Evolutionary conservation across 30 jellyfish, hydroid and myxozoan species (phyloP).

Genomic region (Mastigias papua): DNA sequence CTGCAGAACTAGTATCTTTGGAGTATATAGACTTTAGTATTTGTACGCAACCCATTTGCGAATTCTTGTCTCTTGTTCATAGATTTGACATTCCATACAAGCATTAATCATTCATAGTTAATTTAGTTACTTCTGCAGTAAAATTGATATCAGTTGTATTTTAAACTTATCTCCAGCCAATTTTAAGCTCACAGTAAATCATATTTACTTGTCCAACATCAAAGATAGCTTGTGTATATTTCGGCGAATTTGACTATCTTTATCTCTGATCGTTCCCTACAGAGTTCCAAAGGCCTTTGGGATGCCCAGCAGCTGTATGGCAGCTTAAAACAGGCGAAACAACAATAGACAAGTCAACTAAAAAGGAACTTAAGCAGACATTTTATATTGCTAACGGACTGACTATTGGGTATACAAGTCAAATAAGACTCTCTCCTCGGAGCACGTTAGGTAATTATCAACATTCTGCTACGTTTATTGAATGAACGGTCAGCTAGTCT

Average conservation of each 20-base stretch:
- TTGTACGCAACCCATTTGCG: background rate
- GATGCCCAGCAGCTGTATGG: constrained; percentile 27
- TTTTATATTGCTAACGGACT: constrained; percentile 18
- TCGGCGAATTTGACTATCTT: too few relatives aligned
- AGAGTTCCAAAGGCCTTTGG: constrained; percentile 9
- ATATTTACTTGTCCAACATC: too few relatives aligned
- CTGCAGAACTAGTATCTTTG: too few relatives aligned
- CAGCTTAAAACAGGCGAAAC: background rate
- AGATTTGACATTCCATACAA: background rate
- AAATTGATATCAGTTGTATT: background rate
- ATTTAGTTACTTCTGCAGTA: background rate
- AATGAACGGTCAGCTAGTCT: too few relatives aligned
- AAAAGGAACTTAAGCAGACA: constrained; percentile 10
- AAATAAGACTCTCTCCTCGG: constrained; percentile 23
- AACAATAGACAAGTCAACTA: background rate
- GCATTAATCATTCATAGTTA: background rate
- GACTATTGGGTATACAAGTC: constrained; percentile 38
- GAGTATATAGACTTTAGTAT: too few relatives aligned
- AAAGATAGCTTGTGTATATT: too few relatives aligned
- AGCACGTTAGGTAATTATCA: constrained; percentile 30
- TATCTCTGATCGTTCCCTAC: too few relatives aligned
- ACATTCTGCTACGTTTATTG: background rate
- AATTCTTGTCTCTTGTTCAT: background rate
- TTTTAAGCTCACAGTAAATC: too few relatives aligned
- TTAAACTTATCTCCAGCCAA: too few relatives aligned